phyloP scores from a whole-genome alignment of 2,888 invertebrate genomes.

The Stenichneumon culpator region DNA sequence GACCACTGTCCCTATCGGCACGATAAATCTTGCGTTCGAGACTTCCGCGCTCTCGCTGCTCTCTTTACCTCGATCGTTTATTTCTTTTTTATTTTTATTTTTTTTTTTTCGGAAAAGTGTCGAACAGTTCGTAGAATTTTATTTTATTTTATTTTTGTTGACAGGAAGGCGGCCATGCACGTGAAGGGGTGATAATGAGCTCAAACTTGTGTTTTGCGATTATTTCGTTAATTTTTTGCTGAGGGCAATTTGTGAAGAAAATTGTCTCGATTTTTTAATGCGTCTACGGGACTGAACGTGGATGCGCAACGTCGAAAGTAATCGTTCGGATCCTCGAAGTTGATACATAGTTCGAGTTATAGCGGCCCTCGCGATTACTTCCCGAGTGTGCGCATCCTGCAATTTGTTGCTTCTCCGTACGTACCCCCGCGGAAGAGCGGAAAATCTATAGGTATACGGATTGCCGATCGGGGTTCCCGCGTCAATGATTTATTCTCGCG shows the following conservation, averaged over 20 bases:
- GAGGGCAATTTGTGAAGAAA: background rate
- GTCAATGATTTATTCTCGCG: slow-evolving; percentile 53
- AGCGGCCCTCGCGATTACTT: slow-evolving; percentile 26
- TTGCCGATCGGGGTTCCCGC: slow-evolving; percentile 14
- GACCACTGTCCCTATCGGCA: slow-evolving; percentile 78
- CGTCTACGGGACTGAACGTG: background rate
- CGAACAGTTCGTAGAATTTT: background rate
- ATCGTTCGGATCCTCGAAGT: slow-evolving; percentile 35
- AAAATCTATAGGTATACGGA: slow-evolving; percentile 17
- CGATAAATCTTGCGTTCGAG: slow-evolving; percentile 76
- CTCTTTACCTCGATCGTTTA: slow-evolving; percentile 60
- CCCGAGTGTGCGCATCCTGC: slow-evolving; percentile 44
- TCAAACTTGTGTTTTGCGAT: background rate
- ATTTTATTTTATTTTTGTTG: background rate
- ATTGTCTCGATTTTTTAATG: background rate
- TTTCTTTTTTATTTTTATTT: slow-evolving; percentile 29
- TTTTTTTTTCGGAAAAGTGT: slow-evolving; percentile 1
- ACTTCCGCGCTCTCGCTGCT: slow-evolving; percentile 54
- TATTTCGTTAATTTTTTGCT: background rate
- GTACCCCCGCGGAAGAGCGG: slow-evolving; percentile 30
- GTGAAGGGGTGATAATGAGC: background rate
- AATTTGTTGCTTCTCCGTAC: slow-evolving; percentile 31
- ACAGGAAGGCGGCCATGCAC: background rate
- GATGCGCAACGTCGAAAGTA: slow-evolving; percentile 9
- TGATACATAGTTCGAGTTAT: slow-evolving; percentile 32